Evolutionary conservation across 1,140 invertebrate species (phyloP), one percentile per base, ranked within the genome.

Genomic region (Delia radicum): DNA sequence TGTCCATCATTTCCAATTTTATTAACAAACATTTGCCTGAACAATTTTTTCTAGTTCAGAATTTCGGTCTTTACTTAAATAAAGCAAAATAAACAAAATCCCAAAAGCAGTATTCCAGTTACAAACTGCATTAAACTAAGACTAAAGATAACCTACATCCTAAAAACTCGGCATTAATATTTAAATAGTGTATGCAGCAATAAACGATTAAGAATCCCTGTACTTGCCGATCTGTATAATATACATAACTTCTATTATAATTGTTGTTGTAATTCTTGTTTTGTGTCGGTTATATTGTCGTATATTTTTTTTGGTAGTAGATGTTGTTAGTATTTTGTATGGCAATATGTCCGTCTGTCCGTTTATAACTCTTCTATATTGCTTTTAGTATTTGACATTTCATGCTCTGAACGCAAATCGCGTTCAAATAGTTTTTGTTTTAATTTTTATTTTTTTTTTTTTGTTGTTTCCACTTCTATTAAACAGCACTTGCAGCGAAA

Each of bases 301-400:
- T 69, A 21, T n/a, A 55, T 18, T 55, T 7, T 55, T 55, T 48
- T 55, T 55, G 12, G 12, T 42, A n/a, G 3, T 55, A 21, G 48
- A 21, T 55, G 48, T 21, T 55, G 18, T 55, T 21, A 7, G 18
- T 21, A n/a, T n/a, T 55, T 55, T 18, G 3, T 42, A 3, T 42
- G 37, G 7, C 8, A 18, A 6, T 55, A 55, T 55, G 48, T 55
- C 48, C 48, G 48, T 21, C 48, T 55, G 48, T 55, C 48, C 21
- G 48, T 55, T 55, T 24, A 55, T 18, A 55, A 55, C n/a, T 21
- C 48, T 55, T 55, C 18, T 55, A 33, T 21, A 69, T 69, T 69
- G 65, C 65, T 69, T 69, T 69, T 69, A 69, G 65, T 69, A 69
- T 69, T 69, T 69, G 65, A 69, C 65, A 69, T 69, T 69, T 69